Base-by-base conservation (phyloP, 2,797 vertebrate genomes). In the Coranthus polyacanthus region DNA sequence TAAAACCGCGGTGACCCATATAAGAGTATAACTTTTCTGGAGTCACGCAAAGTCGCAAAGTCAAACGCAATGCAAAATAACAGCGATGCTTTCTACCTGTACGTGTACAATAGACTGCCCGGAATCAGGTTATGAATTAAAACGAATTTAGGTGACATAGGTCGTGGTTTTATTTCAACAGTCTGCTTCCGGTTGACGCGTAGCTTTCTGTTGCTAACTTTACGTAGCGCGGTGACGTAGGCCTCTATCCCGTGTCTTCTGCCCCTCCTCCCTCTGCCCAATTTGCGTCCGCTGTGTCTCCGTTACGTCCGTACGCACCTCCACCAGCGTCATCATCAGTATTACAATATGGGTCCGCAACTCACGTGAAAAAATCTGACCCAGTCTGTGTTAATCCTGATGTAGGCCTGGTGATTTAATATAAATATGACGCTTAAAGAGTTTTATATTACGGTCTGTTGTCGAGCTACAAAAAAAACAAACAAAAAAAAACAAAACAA, bases 221-320 rank as follows among this genome's bases (percentile, higher is more conserved):
- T 43, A 75, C 43, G 6, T 5, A 4, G 11, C 20, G 12, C 12
- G 3, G 61, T 90, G 88, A 92, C 90, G 90, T 85, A 46, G 65
- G 57, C 12, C 49, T 55, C 2, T 78, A 72, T 89, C 90, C 63
- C 89, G 79, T 79, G 78, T 54, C 84, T 62, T 81, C 46, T 16
- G 39, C 12, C 12, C 56, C 92, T 85, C 90, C 92, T 83, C 92
- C 90, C 90, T 82, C 85, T 86, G 79, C 47, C 54, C 81, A 53
- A 52, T 71, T 85, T 92, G 88, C 92, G 92, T 92, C 86, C 74
- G 59, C 76, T 85, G 79, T 88, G 83, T 88, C 91, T 93, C 90
- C 87, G 90, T 94, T 93, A 94, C 94, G 92, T 94, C 86, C 62
- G 68, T 44, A 72, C 79, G 79, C 86, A 54, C 58, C 82, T 63